Evolutionary conservation across 2,888 invertebrate species (phyloP), one percentile per base, ranked within the genome.

Genomic region (Caenorhabditis afra): DNA sequence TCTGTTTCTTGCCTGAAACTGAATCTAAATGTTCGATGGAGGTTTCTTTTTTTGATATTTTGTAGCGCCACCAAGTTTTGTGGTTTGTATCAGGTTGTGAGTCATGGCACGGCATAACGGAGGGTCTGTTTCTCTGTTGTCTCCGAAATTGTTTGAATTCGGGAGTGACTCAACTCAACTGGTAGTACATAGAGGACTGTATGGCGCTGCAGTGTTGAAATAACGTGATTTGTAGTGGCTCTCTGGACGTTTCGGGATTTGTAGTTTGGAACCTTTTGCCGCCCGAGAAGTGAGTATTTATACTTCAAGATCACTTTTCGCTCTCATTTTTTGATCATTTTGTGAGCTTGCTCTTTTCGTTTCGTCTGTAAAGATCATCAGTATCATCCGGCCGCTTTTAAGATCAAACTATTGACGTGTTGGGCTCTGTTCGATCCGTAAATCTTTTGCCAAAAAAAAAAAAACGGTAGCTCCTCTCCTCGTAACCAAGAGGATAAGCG

Each of bases 141-240:
- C 37, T 16, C 41, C 4, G 45, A 55, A 61, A 61, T 52, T 70
- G 44, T 68, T 68, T 68, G 68, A 50, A 61, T 70, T 70, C 18
- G 45, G 23, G 16, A 22, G 55, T 67, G 47, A 67, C 37, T 58
- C 57, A 16, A 67, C 37, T 58, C 57, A 16, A 29, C 59, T 20
- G n/a, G 16, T 16, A 22, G 58, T 45, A 16, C 12, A 29, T 53
- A 29, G 16, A 35, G 55, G 10, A 55, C 35, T 37, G 16, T 37
- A 18, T 8, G 22, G 12, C 22, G 12, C 52, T 52, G 16, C 52
- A 23, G 11, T n/a, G 23, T 29, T 52, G n/a, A 29, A 29, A 29
- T 29, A 29, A 5, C 29, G 29, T 29, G 29, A 29, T 29, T 29
- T 29, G 29, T 29, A 29, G 29, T 29, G 7, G 29, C 7, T 47